Base-by-base conservation (phyloP, 2,797 vertebrate genomes). In the Sciurus vulgaris region DNA sequence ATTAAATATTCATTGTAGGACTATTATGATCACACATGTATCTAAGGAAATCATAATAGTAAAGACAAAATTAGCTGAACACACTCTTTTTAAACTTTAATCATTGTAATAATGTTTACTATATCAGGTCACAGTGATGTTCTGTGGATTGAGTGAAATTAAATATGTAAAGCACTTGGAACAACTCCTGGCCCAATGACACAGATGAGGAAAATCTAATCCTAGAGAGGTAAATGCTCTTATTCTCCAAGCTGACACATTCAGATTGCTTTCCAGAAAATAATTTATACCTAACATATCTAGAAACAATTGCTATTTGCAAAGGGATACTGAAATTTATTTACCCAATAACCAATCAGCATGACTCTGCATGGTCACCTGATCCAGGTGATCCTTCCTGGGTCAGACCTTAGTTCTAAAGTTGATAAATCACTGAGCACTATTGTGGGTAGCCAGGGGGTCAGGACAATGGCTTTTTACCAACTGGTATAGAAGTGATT, bases 1-100 rank as follows among this genome's bases (percentile, higher is more conserved):
- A 89, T 86, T 91, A 86, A 89, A 69, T 26, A 94, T 14, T 91
- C 92, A 94, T 67, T 38, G 4, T 49, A 79, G 72, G 30, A 93
- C 79, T 93, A 86, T 78, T 95, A 78, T 82, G 70, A 83, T 9
- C 79, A 88, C 35, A 74, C 49, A 65, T 93, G 7, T 86, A 69
- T 59, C 41, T 89, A 82, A 95, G 63, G 54, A 95, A 94, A 82
- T 92, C 61, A 70, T 35, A 47, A 61, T 85, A 44, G 35, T 85
- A 7, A 72, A 95, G 89, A 89, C 83, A 94, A 85, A 81, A 82
- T 17, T 44, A 47, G 83, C 59, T 54, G 78, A 86, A 74, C 20
- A 6, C 79, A 26, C 1, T 28, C 61, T 72, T 86, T 81, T 92
- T 74, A 83, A 70, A 89, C 18, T 89, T 88, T 96, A 96, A 95